Percentiles rank a stretch among this genome's conserved stretches.
These are phyloP conservation scores for Synanthedon andrenaeformis DNA, from an alignment of 2,888 invertebrate genomes.

Conservation along the genomic window DNA sequence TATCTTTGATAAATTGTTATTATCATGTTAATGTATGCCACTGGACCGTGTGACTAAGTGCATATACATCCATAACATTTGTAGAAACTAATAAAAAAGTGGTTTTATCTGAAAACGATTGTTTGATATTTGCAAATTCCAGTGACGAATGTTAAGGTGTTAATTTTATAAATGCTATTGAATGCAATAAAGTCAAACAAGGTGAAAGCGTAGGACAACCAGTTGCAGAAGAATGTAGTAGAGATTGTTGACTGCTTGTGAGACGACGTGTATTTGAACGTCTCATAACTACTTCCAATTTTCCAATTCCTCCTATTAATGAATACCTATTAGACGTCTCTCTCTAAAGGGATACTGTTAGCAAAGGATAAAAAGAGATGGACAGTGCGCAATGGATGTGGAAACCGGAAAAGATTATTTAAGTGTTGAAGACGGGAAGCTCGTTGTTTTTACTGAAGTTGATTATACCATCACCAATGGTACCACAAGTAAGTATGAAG, in stretches of 20 bases:
- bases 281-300: constrained; percentile 19
- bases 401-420: constrained; percentile 40
- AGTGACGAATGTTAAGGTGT: neutral
- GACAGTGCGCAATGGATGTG: constrained; percentile 31
- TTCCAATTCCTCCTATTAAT: constrained; percentile 30
- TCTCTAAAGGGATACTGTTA: constrained; percentile 9
- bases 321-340: constrained; percentile 21
- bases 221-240: neutral
- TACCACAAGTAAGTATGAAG: constrained; percentile 1
- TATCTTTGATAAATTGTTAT: no score
- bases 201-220: neutral
- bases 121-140: no score
- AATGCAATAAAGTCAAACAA: neutral
- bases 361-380: constrained; percentile 2
- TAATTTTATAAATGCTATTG: neutral
- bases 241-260: neutral
- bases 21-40: no score
- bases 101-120: no score
- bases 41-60: no score
- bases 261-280: neutral
- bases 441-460: constrained; percentile 35
- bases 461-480: constrained; percentile 6
- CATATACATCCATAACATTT: no score
- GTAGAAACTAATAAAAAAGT: no score
- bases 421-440: constrained; percentile 41